Conservation (phyloP, 2,888 invertebrate species). For the Yponomeuta sedellus region DNA sequence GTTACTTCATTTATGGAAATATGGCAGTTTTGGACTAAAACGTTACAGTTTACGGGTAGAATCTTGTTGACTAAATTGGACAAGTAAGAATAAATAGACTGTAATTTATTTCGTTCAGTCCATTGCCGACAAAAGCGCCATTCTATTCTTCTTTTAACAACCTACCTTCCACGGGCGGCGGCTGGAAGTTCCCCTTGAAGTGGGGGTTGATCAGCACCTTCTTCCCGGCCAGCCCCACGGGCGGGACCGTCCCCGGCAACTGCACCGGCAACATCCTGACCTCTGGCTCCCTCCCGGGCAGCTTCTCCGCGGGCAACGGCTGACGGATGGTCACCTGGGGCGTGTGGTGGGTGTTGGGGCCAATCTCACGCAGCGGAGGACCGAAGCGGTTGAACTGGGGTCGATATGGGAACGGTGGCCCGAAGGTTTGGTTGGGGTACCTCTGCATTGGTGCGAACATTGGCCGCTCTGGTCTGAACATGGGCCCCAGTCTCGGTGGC, state of each 20-base stretch:
- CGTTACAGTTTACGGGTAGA: too few relatives aligned
- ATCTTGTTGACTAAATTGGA: too few relatives aligned
- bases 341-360: slow-evolving; percentile 27
- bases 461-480: slow-evolving; percentile 9
- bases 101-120: too few relatives aligned
- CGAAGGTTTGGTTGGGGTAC: slow-evolving; percentile 12
- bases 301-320: slow-evolving; percentile 28
- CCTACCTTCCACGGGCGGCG: slow-evolving; percentile 71
- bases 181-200: slow-evolving; percentile 78
- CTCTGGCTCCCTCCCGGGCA: slow-evolving; percentile 21
- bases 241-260: slow-evolving; percentile 45
- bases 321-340: slow-evolving; percentile 59
- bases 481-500: background rate
- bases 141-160: background rate
- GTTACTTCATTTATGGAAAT: too few relatives aligned
- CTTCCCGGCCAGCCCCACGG: slow-evolving; percentile 64
- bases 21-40: too few relatives aligned
- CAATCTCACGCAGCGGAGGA: slow-evolving; percentile 2
- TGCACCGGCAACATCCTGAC: slow-evolving; percentile 62
- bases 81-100: too few relatives aligned
- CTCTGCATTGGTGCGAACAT: slow-evolving; percentile 7
- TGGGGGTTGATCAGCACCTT: slow-evolving; percentile 83
- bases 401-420: background rate
- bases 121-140: too few relatives aligned
- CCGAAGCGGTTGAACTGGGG: slow-evolving; percentile 13